These are phyloP conservation scores for Zaprionus kolodkinae DNA, from an alignment of 1,140 invertebrate genomes.

Conservation along the genomic window DNA sequence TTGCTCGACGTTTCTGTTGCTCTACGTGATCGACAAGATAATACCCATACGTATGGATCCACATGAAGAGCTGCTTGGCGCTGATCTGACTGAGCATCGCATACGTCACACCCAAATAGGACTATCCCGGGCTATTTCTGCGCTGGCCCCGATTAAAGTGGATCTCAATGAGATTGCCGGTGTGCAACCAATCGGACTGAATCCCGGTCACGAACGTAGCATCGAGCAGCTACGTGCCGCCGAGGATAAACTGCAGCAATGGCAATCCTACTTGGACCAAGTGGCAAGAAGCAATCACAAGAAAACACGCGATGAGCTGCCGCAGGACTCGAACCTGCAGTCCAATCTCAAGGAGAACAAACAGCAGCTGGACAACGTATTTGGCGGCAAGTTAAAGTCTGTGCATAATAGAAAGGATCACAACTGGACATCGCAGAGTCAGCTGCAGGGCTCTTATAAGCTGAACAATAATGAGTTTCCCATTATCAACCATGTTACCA, in stretches of 20 bases:
- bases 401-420: constrained; percentile 41
- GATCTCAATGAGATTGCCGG: constrained; percentile 84
- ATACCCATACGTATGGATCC: constrained; percentile 93
- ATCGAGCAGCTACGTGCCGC: constrained; percentile 84
- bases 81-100: constrained; percentile 94
- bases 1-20: constrained; percentile 87
- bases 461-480: constrained; percentile 69
- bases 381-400: constrained; percentile 54
- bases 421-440: constrained; percentile 24
- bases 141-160: constrained; percentile 85
- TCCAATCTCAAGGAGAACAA: constrained; percentile 42
- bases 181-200: constrained; percentile 85
- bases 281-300: constrained; percentile 40
- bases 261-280: constrained; percentile 76
- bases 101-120: constrained; percentile 87
- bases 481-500: constrained; percentile 10
- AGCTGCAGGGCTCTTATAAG: constrained; percentile 54
- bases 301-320: constrained; percentile 31
- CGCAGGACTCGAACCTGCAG: constrained; percentile 47
- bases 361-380: constrained; percentile 51
- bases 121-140: constrained; percentile 87
- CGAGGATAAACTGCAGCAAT: constrained; percentile 76
- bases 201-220: constrained; percentile 85
- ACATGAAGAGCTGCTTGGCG: constrained; percentile 93
- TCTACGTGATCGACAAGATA: constrained; percentile 91